These are phyloP conservation scores for Rhopalosiphum padi DNA, from an alignment of 1,140 invertebrate species.

Conservation along the genomic window DNA sequence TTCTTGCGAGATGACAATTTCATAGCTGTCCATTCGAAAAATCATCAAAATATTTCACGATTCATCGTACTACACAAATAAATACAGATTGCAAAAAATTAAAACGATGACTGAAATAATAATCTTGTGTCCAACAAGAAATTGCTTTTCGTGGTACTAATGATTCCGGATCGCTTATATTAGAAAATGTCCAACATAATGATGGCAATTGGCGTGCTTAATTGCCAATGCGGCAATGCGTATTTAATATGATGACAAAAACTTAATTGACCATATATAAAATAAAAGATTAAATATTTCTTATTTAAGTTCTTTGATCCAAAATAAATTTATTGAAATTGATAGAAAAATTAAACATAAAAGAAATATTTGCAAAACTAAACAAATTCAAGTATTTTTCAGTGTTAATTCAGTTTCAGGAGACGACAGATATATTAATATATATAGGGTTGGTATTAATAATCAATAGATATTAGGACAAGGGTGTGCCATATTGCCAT, in stretches of 20 bases:
- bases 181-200: not conserved
- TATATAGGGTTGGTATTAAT: too few relatives aligned
- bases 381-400: not conserved
- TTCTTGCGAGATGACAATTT: too few relatives aligned
- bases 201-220: not conserved
- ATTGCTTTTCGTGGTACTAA: not conserved
- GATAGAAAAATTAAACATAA: not conserved
- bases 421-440: too few relatives aligned
- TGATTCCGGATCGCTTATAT: not conserved
- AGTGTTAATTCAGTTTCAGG: too few relatives aligned
- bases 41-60: too few relatives aligned
- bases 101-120: too few relatives aligned
- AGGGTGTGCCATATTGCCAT: too few relatives aligned
- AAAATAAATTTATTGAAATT: not conserved
- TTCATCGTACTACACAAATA: too few relatives aligned
- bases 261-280: not conserved
- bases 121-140: too few relatives aligned
- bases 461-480: too few relatives aligned
- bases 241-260: not conserved
- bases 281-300: not conserved
- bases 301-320: not conserved
- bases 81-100: too few relatives aligned
- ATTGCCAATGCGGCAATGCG: not conserved
- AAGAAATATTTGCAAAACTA: not conserved
- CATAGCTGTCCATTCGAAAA: too few relatives aligned